Evolutionary conservation across 2,888 invertebrate genomes (phyloP).

Genomic region (Linnaemya vulpina): DNA sequence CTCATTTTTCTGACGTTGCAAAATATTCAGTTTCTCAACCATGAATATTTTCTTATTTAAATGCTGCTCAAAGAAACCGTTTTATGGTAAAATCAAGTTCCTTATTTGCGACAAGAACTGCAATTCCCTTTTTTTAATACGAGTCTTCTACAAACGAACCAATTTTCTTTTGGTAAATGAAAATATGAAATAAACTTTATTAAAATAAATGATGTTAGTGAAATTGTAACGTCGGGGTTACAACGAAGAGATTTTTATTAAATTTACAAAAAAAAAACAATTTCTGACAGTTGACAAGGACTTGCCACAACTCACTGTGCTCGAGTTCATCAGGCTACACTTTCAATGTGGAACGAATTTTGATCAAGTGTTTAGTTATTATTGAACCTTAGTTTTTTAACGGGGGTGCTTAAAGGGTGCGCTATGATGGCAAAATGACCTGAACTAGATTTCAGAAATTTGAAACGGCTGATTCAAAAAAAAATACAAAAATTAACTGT

Average conservation of each 20-base stretch:
- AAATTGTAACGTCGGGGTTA: too few relatives aligned
- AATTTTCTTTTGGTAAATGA: conserved; percentile 23
- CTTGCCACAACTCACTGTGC: neutral
- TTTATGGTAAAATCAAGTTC: conserved; percentile 11
- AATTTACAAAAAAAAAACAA: too few relatives aligned
- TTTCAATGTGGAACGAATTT: too few relatives aligned
- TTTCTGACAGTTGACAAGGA: neutral
- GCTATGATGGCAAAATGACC: too few relatives aligned
- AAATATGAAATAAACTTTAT: conserved; percentile 3
- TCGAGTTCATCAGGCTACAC: too few relatives aligned
- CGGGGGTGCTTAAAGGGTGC: too few relatives aligned
- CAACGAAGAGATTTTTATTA: too few relatives aligned
- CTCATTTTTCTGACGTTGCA: neutral
- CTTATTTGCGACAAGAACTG: neutral
- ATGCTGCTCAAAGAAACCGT: conserved; percentile 6
- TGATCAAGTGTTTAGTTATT: too few relatives aligned
- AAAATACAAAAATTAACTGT: too few relatives aligned
- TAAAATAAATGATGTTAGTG: neutral
- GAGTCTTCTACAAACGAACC: conserved; percentile 30
- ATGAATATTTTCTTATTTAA: conserved; percentile 6
- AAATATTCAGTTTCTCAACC: neutral
- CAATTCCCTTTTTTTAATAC: conserved; percentile 37
- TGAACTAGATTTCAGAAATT: too few relatives aligned
- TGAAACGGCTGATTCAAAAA: too few relatives aligned
- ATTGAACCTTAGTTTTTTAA: too few relatives aligned